Conservation (phyloP, 37 sponge, comb jelly and placozoan genomes). For the Diacarnus erythraeanus region DNA sequence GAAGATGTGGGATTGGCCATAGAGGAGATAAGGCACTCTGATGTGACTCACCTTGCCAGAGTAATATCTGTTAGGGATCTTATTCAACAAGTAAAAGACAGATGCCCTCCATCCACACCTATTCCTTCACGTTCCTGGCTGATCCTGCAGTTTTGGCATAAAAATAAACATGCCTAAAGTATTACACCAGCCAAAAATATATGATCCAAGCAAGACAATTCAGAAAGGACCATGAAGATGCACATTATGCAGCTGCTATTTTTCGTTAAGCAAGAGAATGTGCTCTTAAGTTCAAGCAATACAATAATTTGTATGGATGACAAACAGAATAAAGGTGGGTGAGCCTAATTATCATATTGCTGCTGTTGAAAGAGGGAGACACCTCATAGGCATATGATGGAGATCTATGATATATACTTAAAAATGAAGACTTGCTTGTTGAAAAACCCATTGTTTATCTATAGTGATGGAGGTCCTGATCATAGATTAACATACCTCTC, state of each 20-base stretch:
- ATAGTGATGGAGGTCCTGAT: slow-evolving; percentile 68
- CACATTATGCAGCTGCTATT: slow-evolving; percentile 46
- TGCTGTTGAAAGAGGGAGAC: slow-evolving; percentile 52
- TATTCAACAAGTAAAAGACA: slow-evolving; percentile 30
- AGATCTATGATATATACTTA: slow-evolving; percentile 15
- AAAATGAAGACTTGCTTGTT: background rate
- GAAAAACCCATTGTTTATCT: slow-evolving; percentile 34
- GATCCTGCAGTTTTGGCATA: slow-evolving; percentile 49
- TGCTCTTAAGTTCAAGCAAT: slow-evolving; percentile 23
- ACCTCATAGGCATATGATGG: slow-evolving; percentile 38
- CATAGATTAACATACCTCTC: slow-evolving; percentile 50
- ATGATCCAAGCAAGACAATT: slow-evolving; percentile 44
- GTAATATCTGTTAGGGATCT: slow-evolving; percentile 65
- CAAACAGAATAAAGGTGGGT: slow-evolving; percentile 68
- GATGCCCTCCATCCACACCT: slow-evolving; percentile 42
- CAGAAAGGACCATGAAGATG: slow-evolving; percentile 33
- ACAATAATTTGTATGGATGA: slow-evolving; percentile 45
- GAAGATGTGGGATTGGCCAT: slow-evolving; percentile 28
- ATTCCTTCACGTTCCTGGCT: slow-evolving; percentile 23
- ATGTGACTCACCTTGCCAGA: slow-evolving; percentile 46
- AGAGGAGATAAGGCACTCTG: slow-evolving; percentile 38
- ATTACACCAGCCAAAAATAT: slow-evolving; percentile 36
- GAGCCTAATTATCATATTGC: slow-evolving; percentile 68
- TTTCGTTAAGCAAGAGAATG: slow-evolving; percentile 41
- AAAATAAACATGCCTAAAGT: slow-evolving; percentile 14